Conservation (phyloP, 1,140 invertebrate genomes). For the Cyclina sinensis region DNA sequence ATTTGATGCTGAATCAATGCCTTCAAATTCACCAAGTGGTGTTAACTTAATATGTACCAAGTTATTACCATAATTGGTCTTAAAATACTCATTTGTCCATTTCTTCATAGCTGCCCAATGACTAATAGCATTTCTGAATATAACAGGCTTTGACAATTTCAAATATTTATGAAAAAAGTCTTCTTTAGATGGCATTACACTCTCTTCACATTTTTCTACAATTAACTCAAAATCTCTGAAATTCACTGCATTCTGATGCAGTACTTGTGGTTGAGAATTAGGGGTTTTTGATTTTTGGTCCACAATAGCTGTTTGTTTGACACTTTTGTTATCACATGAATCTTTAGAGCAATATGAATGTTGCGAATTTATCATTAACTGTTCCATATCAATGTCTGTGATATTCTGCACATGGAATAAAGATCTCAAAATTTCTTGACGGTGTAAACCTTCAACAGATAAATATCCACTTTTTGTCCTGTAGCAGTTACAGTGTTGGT, state of each 20-base stretch:
- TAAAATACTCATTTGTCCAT: slow-evolving; percentile 82
- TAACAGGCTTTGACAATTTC: slow-evolving; percentile 82
- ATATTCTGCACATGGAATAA: slow-evolving; percentile 75
- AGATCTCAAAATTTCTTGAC: slow-evolving; percentile 74
- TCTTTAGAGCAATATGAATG: not conserved
- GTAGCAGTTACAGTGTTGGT: slow-evolving; percentile 76
- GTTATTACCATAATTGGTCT: slow-evolving; percentile 75
- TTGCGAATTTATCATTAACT: not conserved
- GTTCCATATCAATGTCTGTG: slow-evolving; percentile 47
- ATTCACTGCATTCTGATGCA: not conserved
- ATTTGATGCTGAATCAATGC: slow-evolving; percentile 77
- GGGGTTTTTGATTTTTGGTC: slow-evolving; percentile 32
- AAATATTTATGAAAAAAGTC: slow-evolving; percentile 83
- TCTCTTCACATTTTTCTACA: slow-evolving; percentile 79
- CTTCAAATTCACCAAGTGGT: slow-evolving; percentile 83
- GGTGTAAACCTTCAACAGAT: slow-evolving; percentile 75
- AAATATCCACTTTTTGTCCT: slow-evolving; percentile 70
- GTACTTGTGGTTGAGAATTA: slow-evolving; percentile 3
- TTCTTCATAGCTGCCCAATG: slow-evolving; percentile 81
- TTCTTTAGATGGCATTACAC: slow-evolving; percentile 67
- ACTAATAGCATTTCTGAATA: slow-evolving; percentile 78
- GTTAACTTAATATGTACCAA: slow-evolving; percentile 83
- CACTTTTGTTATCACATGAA: not conserved
- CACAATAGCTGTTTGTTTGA: not conserved
- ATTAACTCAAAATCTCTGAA: slow-evolving; percentile 23